A percentile compares a stretch with the other conserved stretches of the same genome.
Conservation (phyloP, 2,113 vertebrate species). For the Campylomormyrus numenius region DNA sequence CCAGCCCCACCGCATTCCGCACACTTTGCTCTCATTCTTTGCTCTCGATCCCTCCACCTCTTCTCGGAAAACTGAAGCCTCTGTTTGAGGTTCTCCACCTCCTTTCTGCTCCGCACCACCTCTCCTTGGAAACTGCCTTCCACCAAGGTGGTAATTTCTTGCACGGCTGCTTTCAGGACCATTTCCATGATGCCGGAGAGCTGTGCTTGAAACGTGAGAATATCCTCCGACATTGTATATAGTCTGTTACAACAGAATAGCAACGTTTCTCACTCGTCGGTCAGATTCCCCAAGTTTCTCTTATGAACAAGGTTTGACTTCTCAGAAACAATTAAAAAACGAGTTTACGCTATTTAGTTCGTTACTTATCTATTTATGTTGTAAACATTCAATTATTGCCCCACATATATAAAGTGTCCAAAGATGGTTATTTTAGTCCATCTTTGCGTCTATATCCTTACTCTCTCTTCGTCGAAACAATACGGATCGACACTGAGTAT, state of each 20-base stretch:
- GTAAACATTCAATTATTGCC: neutral
- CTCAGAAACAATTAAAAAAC: neutral
- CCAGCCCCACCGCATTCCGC: slow-evolving; percentile 27
- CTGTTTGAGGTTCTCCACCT: slow-evolving; percentile 32
- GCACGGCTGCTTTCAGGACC: slow-evolving; percentile 42
- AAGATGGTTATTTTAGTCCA: neutral
- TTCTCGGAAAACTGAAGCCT: slow-evolving; percentile 37
- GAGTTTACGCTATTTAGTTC: neutral
- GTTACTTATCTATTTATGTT: neutral
- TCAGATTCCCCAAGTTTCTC: neutral
- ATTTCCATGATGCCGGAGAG: slow-evolving; percentile 46
- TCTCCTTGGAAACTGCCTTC: slow-evolving; percentile 42
- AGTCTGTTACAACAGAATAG: neutral
- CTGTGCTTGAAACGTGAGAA: slow-evolving; percentile 42
- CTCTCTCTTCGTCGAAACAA: neutral
- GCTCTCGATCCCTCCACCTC: slow-evolving; percentile 29
- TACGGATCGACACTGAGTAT: neutral
- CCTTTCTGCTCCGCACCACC: slow-evolving; percentile 32
- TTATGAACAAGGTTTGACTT: neutral
- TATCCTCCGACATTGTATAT: slow-evolving; percentile 12
- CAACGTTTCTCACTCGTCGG: neutral
- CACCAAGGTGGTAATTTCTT: slow-evolving; percentile 41
- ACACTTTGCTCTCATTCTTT: slow-evolving; percentile 16
- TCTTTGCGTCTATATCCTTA: neutral
- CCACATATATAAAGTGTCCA: neutral